phyloP scores from a whole-genome alignment of 1,140 invertebrate species.

The Battus philenor region DNA sequence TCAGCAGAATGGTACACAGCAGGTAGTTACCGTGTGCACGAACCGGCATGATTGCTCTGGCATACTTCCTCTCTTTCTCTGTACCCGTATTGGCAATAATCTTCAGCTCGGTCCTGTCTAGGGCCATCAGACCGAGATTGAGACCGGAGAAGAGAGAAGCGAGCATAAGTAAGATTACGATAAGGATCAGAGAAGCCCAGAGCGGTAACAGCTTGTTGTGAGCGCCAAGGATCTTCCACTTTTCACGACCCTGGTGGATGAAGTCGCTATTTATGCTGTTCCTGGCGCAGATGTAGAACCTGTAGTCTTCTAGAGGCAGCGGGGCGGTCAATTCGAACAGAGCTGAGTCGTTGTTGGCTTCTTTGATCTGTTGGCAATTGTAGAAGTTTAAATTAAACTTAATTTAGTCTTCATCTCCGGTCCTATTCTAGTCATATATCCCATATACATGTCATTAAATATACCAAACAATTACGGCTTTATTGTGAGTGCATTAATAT shows the following conservation, averaged over 20 bases:
- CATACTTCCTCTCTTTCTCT: constrained; percentile 86
- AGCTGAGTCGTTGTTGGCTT: constrained; percentile 69
- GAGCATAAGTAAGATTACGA: constrained; percentile 86
- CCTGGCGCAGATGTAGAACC: constrained; percentile 83
- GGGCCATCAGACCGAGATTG: constrained; percentile 97
- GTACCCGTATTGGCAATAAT: constrained; percentile 93
- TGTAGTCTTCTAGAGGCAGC: constrained; percentile 63
- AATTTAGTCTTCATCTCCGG: too few species aligned
- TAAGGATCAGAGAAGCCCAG: constrained; percentile 86
- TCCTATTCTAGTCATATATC: too few species aligned
- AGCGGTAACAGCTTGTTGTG: constrained; percentile 84
- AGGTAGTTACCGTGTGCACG: constrained; percentile 96
- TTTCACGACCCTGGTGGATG: constrained; percentile 83
- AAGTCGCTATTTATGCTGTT: constrained; percentile 71
- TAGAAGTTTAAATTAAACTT: too few species aligned
- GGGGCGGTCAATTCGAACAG: constrained; percentile 78
- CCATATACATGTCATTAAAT: too few species aligned
- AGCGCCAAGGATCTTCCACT: constrained; percentile 80
- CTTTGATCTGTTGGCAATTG: constrained; percentile 36
- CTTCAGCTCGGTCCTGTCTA: constrained; percentile 96
- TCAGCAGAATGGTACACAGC: constrained; percentile 95
- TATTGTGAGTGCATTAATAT: too few species aligned
- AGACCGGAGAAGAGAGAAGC: constrained; percentile 97
- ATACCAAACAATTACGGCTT: too few species aligned
- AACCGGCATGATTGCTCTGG: constrained; percentile 91